These are phyloP conservation scores for Struthio camelus DNA, from an alignment of 2,113 vertebrate genomes.

Conservation along the genomic window DNA sequence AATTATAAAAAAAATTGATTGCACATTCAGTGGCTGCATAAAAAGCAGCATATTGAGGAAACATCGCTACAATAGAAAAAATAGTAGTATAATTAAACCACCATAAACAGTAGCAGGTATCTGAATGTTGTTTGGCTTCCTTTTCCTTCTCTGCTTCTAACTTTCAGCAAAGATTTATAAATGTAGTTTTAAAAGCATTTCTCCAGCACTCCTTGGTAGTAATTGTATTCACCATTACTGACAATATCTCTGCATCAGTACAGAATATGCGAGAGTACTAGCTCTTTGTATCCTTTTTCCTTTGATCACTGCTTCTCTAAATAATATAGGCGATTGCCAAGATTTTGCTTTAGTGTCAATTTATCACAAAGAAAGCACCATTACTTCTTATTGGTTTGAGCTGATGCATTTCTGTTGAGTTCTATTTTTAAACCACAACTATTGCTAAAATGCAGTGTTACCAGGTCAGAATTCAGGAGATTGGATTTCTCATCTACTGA, in stretches of 20 bases:
- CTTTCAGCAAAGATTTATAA: slow-evolving; percentile 54
- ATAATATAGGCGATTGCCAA: slow-evolving; percentile 67
- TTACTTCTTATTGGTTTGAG: slow-evolving; percentile 52
- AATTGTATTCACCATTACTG: slow-evolving; percentile 41
- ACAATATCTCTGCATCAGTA: slow-evolving; percentile 37
- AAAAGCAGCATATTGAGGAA: background rate
- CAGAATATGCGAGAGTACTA: slow-evolving; percentile 41
- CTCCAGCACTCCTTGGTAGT: background rate
- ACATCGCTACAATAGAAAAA: background rate
- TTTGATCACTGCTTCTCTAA: slow-evolving; percentile 71
- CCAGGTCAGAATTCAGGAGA: background rate
- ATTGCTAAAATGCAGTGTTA: slow-evolving; percentile 1
- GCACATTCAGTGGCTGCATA: background rate
- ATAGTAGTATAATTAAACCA: background rate
- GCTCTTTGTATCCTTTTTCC: slow-evolving; percentile 52
- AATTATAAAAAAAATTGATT: background rate
- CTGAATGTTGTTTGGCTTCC: background rate
- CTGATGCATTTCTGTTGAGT: background rate
- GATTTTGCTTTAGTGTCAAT: slow-evolving; percentile 53
- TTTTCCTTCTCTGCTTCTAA: background rate
- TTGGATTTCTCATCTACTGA: background rate
- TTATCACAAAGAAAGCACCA: slow-evolving; percentile 60
- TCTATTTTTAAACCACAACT: slow-evolving; percentile 37
- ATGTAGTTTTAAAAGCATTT: slow-evolving; percentile 55
- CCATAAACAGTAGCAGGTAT: background rate